Evolutionary conservation across 1,140 invertebrate species (phyloP).

Genomic region (Oppia nitens): DNA sequence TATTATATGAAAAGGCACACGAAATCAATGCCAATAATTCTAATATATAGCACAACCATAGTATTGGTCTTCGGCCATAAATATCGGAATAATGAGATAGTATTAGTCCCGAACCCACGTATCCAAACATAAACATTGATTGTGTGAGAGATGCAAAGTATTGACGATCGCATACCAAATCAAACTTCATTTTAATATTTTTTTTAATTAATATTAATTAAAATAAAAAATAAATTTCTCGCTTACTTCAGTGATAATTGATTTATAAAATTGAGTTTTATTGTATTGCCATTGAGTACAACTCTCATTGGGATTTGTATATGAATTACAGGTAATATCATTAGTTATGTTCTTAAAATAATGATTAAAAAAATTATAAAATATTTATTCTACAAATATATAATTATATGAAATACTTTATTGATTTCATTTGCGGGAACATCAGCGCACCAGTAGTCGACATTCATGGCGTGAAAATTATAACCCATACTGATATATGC

Average conservation of each 20-base stretch:
- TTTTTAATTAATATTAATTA: too few species aligned
- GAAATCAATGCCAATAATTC: not conserved
- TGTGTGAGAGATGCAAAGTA: slow-evolving; percentile 49
- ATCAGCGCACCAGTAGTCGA: not conserved
- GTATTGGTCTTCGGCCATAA: slow-evolving; percentile 26
- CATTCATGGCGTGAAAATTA: not conserved
- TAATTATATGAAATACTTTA: too few species aligned
- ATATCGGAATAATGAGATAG: slow-evolving; percentile 69
- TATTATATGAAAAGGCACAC: not conserved
- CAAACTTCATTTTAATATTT: too few species aligned
- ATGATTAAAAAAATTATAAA: too few species aligned
- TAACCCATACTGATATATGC: not conserved
- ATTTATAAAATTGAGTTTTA: not conserved
- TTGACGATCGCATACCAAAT: slow-evolving; percentile 49
- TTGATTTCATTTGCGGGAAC: not conserved
- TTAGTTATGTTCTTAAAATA: not conserved
- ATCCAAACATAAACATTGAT: slow-evolving; percentile 62
- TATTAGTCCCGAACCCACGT: slow-evolving; percentile 54
- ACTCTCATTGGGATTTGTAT: not conserved
- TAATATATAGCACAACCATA: slow-evolving; percentile 14
- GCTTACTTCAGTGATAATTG: not conserved
- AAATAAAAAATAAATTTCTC: too few species aligned
- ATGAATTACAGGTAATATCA: not conserved
- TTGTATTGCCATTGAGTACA: not conserved
- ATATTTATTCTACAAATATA: too few species aligned